Evolutionary conservation across 2,797 vertebrate species (phyloP).

Genomic region (Tangara arthus): DNA sequence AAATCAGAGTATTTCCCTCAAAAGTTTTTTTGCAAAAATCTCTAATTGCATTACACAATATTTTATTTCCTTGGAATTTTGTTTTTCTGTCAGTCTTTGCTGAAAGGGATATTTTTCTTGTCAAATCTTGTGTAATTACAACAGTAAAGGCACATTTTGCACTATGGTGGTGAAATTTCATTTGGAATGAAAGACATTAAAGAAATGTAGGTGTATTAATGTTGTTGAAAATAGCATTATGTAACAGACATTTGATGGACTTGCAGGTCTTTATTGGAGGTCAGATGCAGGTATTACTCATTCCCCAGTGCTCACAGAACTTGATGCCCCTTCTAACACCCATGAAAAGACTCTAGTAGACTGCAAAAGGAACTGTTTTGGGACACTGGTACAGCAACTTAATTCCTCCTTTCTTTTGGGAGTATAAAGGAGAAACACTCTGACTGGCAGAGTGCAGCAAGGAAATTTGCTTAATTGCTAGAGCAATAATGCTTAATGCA

Average conservation of each 20-base stretch:
- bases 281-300: background rate
- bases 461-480: slow-evolving; percentile 52
- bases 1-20: background rate
- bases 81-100: slow-evolving; percentile 39
- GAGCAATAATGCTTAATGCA: slow-evolving; percentile 14
- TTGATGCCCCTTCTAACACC: background rate
- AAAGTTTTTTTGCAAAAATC: background rate
- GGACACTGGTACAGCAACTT: background rate
- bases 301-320: background rate
- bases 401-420: slow-evolving; percentile 23
- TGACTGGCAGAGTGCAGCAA: slow-evolving; percentile 39
- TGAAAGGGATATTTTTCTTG: slow-evolving; percentile 65
- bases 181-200: slow-evolving; percentile 37
- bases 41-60: slow-evolving; percentile 15
- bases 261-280: background rate
- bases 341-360: background rate
- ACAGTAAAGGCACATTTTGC: slow-evolving; percentile 13
- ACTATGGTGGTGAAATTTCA: slow-evolving; percentile 14
- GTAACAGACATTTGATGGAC: slow-evolving; percentile 29
- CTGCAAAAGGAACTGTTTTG: background rate
- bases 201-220: slow-evolving; percentile 48
- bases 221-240: slow-evolving; percentile 49
- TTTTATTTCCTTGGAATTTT: slow-evolving; percentile 41
- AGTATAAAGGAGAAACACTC: background rate
- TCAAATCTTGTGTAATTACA: slow-evolving; percentile 44